These are phyloP conservation scores for Brachypterus glaber DNA, from an alignment of 2,888 invertebrate species.

Conservation along the genomic window DNA sequence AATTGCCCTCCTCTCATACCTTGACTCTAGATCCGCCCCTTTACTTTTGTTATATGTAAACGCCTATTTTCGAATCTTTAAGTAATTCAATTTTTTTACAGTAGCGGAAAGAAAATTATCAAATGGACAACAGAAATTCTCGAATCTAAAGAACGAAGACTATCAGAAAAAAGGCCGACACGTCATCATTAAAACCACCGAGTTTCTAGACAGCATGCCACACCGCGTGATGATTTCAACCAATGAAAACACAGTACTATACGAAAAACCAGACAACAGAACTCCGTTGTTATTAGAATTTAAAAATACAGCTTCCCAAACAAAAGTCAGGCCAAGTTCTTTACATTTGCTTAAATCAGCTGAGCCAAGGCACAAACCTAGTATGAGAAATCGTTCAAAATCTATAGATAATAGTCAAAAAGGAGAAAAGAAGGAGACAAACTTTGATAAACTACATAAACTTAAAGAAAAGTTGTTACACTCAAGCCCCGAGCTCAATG, in stretches of 20 bases:
- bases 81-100: slow-evolving; percentile 18
- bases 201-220: slow-evolving; percentile 21
- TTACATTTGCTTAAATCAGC: slow-evolving; percentile 29
- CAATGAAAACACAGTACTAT: slow-evolving; percentile 22
- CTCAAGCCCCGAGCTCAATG: slow-evolving; percentile 35
- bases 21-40: no score
- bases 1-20: no score
- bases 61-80: no score
- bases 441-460: slow-evolving; percentile 33
- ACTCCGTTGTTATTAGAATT: slow-evolving; percentile 25
- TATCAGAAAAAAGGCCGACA: slow-evolving; percentile 29
- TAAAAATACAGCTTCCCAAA: slow-evolving; percentile 21
- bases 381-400: slow-evolving; percentile 30
- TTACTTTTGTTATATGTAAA: no score
- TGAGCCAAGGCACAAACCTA: slow-evolving; percentile 20
- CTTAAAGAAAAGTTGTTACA: slow-evolving; percentile 37
- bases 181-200: slow-evolving; percentile 33
- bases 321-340: slow-evolving; percentile 29
- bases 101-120: slow-evolving; percentile 30
- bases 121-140: slow-evolving; percentile 25
- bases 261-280: slow-evolving; percentile 23
- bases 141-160: slow-evolving; percentile 23
- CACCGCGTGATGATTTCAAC: slow-evolving; percentile 25
- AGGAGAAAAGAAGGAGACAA: slow-evolving; percentile 25
- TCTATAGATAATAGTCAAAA: slow-evolving; percentile 31